phyloP scores from a whole-genome alignment of 2,113 vertebrate species.

The Eurystomus gularis region DNA sequence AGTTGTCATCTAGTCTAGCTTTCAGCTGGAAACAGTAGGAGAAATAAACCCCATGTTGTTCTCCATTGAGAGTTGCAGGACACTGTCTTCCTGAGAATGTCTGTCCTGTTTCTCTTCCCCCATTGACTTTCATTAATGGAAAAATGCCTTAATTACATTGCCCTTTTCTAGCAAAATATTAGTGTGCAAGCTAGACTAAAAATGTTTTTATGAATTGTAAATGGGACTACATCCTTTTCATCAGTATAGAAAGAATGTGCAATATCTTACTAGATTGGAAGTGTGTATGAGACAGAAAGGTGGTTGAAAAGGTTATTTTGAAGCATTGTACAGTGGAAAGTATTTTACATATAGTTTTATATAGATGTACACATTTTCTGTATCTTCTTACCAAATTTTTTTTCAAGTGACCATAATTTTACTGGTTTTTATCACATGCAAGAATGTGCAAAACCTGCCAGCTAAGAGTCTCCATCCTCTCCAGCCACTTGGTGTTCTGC shows the following conservation, averaged over 20 bases:
- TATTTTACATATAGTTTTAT: neutral
- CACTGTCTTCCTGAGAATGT: neutral
- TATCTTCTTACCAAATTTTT: neutral
- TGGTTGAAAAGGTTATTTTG: neutral
- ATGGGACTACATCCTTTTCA: neutral
- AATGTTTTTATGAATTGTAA: neutral
- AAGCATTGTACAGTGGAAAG: neutral
- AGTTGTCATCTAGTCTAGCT: neutral
- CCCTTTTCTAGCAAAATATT: neutral
- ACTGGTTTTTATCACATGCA: neutral
- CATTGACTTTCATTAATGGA: neutral
- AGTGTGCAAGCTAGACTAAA: neutral
- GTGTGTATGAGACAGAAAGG: neutral
- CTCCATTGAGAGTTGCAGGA: neutral
- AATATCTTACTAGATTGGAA: neutral
- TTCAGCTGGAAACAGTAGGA: neutral
- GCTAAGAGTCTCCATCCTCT: neutral
- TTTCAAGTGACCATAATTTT: neutral
- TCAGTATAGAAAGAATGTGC: neutral
- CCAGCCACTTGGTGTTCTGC: neutral
- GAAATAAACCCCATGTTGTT: neutral
- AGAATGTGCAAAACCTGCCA: neutral
- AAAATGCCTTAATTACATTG: neutral
- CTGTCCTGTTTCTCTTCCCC: neutral
- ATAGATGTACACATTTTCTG: neutral